phyloP scores from a whole-genome alignment of 2,888 invertebrate genomes.

The Phasia obesa region DNA sequence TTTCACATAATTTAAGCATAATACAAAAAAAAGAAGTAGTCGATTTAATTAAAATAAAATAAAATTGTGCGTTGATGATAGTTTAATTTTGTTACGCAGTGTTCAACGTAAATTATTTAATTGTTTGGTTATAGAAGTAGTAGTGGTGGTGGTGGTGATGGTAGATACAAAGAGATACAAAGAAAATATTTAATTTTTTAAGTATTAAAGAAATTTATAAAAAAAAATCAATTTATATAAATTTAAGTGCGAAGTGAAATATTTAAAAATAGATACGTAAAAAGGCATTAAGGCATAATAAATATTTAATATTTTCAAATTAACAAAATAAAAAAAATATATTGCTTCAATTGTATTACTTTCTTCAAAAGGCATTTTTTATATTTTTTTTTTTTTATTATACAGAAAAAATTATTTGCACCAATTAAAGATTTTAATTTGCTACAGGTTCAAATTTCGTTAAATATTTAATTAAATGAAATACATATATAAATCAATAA shows the following conservation, averaged over 20 bases:
- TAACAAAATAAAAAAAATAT: no score
- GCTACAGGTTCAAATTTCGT: no score
- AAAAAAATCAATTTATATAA: not conserved
- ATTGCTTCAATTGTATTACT: no score
- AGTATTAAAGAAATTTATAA: constrained; percentile 15
- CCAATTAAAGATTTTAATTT: no score
- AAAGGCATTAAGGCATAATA: not conserved
- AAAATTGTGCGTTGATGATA: constrained; percentile 36
- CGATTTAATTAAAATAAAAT: constrained; percentile 6
- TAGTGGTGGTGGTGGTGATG: constrained; percentile 13
- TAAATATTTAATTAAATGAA: no score
- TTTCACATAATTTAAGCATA: constrained; percentile 3
- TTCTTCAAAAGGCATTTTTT: no score
- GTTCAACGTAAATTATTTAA: constrained; percentile 38
- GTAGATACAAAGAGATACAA: constrained; percentile 44
- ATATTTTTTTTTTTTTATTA: no score
- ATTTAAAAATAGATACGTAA: constrained; percentile 1
- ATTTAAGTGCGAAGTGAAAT: constrained; percentile 41
- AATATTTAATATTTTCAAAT: no score
- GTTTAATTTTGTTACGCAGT: constrained; percentile 43
- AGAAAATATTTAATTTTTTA: constrained; percentile 32
- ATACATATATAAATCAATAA: no score
- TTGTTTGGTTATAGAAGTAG: constrained; percentile 27
- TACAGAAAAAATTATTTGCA: no score
- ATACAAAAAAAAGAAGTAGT: constrained; percentile 4